Evolutionary conservation across 2,888 invertebrate species (phyloP).

Genomic region (Saturnia japonica): DNA sequence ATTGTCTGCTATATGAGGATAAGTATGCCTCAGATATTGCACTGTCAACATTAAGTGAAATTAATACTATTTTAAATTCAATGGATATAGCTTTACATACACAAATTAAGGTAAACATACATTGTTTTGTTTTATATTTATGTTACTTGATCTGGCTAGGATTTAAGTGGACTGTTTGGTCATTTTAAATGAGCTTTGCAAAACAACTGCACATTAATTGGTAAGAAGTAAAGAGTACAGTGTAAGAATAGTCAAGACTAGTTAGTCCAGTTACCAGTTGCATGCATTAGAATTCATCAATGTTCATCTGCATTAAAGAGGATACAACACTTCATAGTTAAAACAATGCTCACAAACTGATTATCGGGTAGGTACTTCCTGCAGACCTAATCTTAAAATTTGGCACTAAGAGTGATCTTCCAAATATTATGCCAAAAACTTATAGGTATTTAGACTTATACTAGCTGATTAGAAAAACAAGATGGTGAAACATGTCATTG

Average conservation of each 20-base stretch:
- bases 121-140: background rate
- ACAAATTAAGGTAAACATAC: slow-evolving; percentile 60
- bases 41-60: slow-evolving; percentile 61
- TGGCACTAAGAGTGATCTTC: too few species aligned
- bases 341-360: too few species aligned
- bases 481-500: too few species aligned
- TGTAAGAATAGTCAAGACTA: background rate
- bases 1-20: slow-evolving; percentile 64
- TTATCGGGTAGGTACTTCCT: too few species aligned
- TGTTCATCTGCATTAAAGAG: too few species aligned
- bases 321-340: too few species aligned
- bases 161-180: background rate
- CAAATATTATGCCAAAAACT: background rate
- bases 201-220: background rate
- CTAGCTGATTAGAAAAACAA: too few species aligned
- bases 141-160: background rate
- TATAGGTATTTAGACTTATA: background rate
- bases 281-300: too few species aligned
- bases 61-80: slow-evolving; percentile 62
- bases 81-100: slow-evolving; percentile 67
- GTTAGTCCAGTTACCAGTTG: too few species aligned
- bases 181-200: background rate
- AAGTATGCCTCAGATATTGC: slow-evolving; percentile 72
- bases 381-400: too few species aligned
- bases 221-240: background rate